Base-by-base conservation (phyloP, 2,113 vertebrate species). In the Megaceryle torquata region DNA sequence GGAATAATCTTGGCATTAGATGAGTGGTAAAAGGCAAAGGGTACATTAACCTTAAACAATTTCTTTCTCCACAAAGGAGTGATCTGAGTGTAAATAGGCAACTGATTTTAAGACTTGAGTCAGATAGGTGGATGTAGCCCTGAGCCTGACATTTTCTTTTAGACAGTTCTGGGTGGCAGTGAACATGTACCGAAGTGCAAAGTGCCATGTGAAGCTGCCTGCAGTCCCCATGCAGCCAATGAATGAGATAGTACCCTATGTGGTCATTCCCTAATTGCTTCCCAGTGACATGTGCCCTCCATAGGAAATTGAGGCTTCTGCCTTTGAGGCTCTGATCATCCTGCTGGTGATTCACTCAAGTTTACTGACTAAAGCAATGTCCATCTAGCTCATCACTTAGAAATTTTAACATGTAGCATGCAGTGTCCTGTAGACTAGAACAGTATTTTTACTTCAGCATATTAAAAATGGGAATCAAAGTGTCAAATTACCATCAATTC, bases 191-290 rank as follows among this genome's bases (percentile, higher is more conserved):
- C 35, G 46, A 70, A 60, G 19, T 18, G 19, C 24, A 78, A 10
- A 78, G 20, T 22, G 11, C 10, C 25, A 21, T 39, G 7, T 2
- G 1, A 68, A 41, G 13, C 11, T 78, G 13, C 21, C 44, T 48
- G 11, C 16, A 41, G 26, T 74, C 22, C 60, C 37, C 22, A 35
- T 11, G 8, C 56, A 46, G 8, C 5, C 60, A 41, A 4, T 15
- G 29, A 82, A 26, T 0, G 13, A 37, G 29, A 28, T 5, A 51
- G 15, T 14, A 44, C 13, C 37, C 29, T 64, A 3, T 0, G 0
- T 19, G 25, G 37, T 19, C 37, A 50, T 77, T 60, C 31, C 6
- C 3, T 14, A 5, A 4, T 22, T n/a, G 25, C 29, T 79, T 78
- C 31, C 9, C 8, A 9, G 37, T 53, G 33, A 70, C 0, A 0